A percentile compares a stretch with the other conserved stretches of the same genome.
phyloP scores from a whole-genome alignment of 1,140 invertebrate genomes.

The Augochlora pura region DNA sequence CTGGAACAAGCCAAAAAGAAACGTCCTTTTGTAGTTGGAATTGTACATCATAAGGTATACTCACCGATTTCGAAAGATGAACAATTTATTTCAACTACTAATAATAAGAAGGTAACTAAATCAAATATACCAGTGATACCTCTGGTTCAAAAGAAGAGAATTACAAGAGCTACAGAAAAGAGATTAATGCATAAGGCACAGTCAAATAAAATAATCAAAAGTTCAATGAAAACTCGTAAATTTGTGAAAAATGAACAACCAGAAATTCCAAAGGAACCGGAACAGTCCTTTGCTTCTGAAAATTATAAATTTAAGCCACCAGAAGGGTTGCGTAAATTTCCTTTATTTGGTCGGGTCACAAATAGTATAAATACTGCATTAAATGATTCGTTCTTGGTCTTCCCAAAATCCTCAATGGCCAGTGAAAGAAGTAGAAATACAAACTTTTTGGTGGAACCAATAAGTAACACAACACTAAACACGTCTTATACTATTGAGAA shows the following conservation, averaged over 20 bases:
- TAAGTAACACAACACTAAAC: no score
- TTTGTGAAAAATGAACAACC: background rate
- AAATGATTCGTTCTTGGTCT: background rate
- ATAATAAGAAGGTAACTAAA: background rate
- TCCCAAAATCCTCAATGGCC: background rate
- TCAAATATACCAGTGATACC: background rate
- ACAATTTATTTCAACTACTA: background rate
- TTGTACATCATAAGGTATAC: slow-evolving; percentile 72
- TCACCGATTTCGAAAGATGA: slow-evolving; percentile 61
- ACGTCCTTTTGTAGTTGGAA: slow-evolving; percentile 75
- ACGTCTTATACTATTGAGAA: background rate
- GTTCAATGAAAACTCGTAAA: background rate
- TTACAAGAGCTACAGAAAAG: slow-evolving; percentile 72
- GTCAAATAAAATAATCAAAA: slow-evolving; percentile 14
- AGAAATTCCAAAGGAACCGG: background rate
- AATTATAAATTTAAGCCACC: slow-evolving; percentile 65
- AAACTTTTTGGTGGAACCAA: background rate
- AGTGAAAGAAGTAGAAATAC: background rate
- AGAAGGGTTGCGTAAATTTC: slow-evolving; percentile 34
- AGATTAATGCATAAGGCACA: slow-evolving; percentile 62
- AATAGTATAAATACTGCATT: background rate
- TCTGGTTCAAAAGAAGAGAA: slow-evolving; percentile 48
- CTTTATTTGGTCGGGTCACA: slow-evolving; percentile 59
- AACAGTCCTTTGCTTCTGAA: slow-evolving; percentile 54
- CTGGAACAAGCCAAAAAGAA: slow-evolving; percentile 65